These are phyloP conservation scores for Cassiopea xamachana DNA, from an alignment of 30 jellyfish, hydroid and myxozoan species.

Conservation along the genomic window DNA sequence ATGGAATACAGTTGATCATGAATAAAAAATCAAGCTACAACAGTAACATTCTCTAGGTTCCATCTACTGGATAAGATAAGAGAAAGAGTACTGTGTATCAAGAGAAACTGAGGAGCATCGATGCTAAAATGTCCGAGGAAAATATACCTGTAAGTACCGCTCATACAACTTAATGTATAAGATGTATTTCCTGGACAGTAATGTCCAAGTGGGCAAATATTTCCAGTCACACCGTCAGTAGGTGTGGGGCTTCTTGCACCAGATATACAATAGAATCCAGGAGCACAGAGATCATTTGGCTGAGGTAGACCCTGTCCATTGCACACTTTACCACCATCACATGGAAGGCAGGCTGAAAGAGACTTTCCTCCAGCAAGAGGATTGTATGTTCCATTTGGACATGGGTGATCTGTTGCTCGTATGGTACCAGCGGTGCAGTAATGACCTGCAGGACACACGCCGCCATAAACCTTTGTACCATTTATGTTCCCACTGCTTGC, in stretches of 20 bases:
- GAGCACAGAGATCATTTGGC: conserved; percentile 89
- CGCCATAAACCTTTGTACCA: conserved; percentile 85
- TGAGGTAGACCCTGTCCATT: conserved; percentile 82
- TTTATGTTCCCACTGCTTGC: conserved; percentile 61
- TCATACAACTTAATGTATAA: conserved; percentile 55
- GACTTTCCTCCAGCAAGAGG: conserved; percentile 82
- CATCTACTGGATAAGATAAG: too few relatives aligned
- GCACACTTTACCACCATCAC: conserved; percentile 92
- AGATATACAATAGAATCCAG: conserved; percentile 89
- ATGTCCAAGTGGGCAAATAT: conserved; percentile 89
- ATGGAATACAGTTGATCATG: too few relatives aligned
- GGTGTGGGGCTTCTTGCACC: conserved; percentile 85
- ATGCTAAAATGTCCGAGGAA: not conserved
- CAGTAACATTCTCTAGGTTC: too few relatives aligned
- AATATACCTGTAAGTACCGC: conserved; percentile 92
- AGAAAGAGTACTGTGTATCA: too few relatives aligned
- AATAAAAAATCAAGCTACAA: too few relatives aligned
- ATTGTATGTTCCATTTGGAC: conserved; percentile 94
- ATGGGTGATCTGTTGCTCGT: conserved; percentile 81
- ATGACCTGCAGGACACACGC: conserved; percentile 97
- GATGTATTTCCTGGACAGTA: conserved; percentile 96
- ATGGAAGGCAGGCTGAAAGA: conserved; percentile 67
- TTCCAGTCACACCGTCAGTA: conserved; percentile 86
- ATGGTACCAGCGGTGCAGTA: conserved; percentile 83
- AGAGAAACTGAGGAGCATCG: not conserved